Percentiles rank a stretch among this genome's conserved stretches.
Conservation (phyloP, 2,797 vertebrate species). For the Thalassophryne amazonica region DNA sequence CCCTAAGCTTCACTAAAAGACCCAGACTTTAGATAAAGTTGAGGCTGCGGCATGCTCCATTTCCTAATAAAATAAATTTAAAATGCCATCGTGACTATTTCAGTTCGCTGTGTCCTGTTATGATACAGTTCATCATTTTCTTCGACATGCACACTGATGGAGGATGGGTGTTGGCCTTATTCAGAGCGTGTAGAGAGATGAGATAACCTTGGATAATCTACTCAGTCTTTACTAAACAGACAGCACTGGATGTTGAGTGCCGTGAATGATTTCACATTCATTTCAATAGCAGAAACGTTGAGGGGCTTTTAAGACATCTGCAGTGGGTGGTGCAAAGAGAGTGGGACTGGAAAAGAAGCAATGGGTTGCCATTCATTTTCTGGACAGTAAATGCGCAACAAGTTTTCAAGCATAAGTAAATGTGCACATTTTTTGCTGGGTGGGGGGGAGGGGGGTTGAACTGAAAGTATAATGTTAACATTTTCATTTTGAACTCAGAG, state of each 20-base stretch:
- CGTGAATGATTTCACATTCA: conserved; percentile 47
- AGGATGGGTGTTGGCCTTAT: conserved; percentile 30
- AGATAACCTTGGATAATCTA: conserved; percentile 61
- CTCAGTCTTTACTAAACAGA: conserved; percentile 31
- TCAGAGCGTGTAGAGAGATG: conserved; percentile 34
- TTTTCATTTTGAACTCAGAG: conserved; percentile 2
- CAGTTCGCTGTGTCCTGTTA: conserved; percentile 6
- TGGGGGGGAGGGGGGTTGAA: conserved; percentile 7
- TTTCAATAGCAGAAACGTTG: conserved; percentile 34
- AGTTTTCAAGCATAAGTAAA: conserved; percentile 12
- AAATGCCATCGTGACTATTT: no score
- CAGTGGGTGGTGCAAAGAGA: conserved; percentile 7
- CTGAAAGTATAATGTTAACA: background rate
- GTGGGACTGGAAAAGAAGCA: conserved; percentile 13
- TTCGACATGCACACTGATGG: conserved; percentile 30
- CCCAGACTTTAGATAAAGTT: no score
- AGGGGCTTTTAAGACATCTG: conserved; percentile 33
- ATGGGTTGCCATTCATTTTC: conserved; percentile 5
- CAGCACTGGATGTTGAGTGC: conserved; percentile 8
- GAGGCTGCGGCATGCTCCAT: no score
- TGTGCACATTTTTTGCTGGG: no score
- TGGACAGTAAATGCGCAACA: conserved; percentile 19
- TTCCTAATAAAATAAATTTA: no score
- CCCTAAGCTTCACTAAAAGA: no score
- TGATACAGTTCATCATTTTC: conserved; percentile 28